phyloP scores from a whole-genome alignment of 2,888 invertebrate genomes.

The Mechanitis mazaeus region DNA sequence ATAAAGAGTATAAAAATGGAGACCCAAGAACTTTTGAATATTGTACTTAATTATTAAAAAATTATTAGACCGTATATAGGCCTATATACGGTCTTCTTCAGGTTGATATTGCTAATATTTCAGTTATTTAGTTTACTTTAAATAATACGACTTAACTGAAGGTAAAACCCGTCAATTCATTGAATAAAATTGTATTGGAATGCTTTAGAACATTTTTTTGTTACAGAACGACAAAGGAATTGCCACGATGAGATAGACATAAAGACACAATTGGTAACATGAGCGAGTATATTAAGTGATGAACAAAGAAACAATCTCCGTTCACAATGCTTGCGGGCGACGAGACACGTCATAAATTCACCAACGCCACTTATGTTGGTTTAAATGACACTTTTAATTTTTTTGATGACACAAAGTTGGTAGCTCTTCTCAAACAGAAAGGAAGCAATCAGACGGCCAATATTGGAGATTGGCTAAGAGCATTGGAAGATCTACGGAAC shows the following conservation, averaged over 20 bases:
- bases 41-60: too few species aligned
- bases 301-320: slow-evolving; percentile 41
- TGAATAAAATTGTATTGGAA: too few species aligned
- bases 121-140: too few species aligned
- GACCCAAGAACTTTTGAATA: too few species aligned
- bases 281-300: slow-evolving; percentile 44
- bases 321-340: slow-evolving; percentile 58
- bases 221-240: slow-evolving; percentile 16
- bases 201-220: background rate
- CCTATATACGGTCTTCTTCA: too few species aligned
- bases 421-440: slow-evolving; percentile 52
- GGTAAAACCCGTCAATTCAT: too few species aligned
- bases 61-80: too few species aligned
- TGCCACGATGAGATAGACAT: background rate
- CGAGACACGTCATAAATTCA: slow-evolving; percentile 41
- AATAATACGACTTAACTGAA: too few species aligned
- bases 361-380: slow-evolving; percentile 28
- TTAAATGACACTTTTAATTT: slow-evolving; percentile 46
- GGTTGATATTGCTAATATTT: too few species aligned
- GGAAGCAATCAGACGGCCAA: slow-evolving; percentile 48
- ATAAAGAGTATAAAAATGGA: too few species aligned
- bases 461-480: slow-evolving; percentile 56
- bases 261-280: slow-evolving; percentile 12
- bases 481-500: slow-evolving; percentile 55
- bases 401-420: slow-evolving; percentile 54